Percentiles rank a stretch among this genome's conserved stretches.
Conservation (phyloP, 2,113 vertebrate species). For the Talpa occidentalis region DNA sequence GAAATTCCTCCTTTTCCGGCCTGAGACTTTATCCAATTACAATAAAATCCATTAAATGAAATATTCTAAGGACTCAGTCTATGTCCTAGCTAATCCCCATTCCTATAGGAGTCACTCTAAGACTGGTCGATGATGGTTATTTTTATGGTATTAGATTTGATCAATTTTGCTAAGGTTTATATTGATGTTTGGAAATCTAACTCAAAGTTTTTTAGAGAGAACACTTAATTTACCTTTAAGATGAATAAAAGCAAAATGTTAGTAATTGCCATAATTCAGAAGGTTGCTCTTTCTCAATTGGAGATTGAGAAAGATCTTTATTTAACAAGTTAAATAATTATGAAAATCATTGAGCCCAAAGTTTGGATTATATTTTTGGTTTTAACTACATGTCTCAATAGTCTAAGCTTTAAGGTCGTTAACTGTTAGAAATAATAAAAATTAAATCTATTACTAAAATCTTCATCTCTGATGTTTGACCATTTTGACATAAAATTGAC, state of each 20-base stretch:
- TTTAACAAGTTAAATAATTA: not conserved
- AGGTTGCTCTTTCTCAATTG: not conserved
- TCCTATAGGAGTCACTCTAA: not conserved
- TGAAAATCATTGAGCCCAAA: not conserved
- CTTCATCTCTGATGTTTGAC: not conserved
- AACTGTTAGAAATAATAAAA: not conserved
- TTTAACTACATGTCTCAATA: constrained; percentile 4
- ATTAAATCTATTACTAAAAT: not conserved
- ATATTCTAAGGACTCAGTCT: not conserved
- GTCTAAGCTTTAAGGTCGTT: not conserved
- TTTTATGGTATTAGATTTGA: constrained; percentile 1
- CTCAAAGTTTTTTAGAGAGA: constrained; percentile 29
- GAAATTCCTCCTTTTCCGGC: not conserved
- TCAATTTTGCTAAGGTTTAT: not conserved
- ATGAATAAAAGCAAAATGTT: not conserved
- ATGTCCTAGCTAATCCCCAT: not conserved
- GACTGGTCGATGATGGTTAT: not conserved
- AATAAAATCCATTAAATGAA: constrained; percentile 21
- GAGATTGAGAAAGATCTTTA: not conserved
- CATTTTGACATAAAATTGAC: no score
- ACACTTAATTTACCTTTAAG: not conserved
- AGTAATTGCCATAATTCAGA: constrained; percentile 25
- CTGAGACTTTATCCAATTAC: not conserved
- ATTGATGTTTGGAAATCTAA: not conserved
- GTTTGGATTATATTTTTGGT: not conserved